phyloP scores from a whole-genome alignment of 2,113 vertebrate species.

The Morone saxatilis region DNA sequence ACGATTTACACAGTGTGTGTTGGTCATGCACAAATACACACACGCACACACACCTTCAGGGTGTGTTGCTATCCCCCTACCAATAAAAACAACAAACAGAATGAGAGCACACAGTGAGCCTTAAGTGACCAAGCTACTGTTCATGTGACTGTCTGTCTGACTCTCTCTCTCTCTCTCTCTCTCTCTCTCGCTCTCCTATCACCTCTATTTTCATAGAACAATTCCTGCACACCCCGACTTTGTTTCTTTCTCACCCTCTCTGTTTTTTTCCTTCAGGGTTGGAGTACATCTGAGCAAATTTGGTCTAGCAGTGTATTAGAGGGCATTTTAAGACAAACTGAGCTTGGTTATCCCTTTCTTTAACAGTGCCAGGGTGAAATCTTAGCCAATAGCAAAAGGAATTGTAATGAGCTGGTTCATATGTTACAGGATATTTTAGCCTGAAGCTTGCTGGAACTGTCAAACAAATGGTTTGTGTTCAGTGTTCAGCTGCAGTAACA shows the following conservation, averaged over 20 bases:
- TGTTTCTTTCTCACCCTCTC: constrained; percentile 38
- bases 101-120: constrained; percentile 66
- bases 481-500: constrained; percentile 55
- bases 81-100: constrained; percentile 70
- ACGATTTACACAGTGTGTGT: constrained; percentile 73
- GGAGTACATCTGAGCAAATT: constrained; percentile 40
- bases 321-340: constrained; percentile 40
- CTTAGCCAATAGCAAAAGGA: constrained; percentile 51
- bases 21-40: constrained; percentile 57
- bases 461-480: constrained; percentile 70
- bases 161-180: constrained; percentile 38
- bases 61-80: constrained; percentile 65
- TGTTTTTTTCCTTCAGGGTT: constrained; percentile 34
- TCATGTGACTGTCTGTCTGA: constrained; percentile 73
- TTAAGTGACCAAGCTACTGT: constrained; percentile 71
- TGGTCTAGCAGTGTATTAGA: constrained; percentile 56
- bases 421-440: constrained; percentile 60
- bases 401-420: constrained; percentile 62
- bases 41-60: constrained; percentile 49
- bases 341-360: constrained; percentile 45
- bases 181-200: constrained; percentile 47
- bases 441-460: constrained; percentile 58
- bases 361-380: constrained; percentile 46
- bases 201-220: constrained; percentile 66
- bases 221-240: constrained; percentile 50